These are phyloP conservation scores for Ctenosaura bakeri DNA, from an alignment of 2,797 vertebrate genomes.

Conservation along the genomic window DNA sequence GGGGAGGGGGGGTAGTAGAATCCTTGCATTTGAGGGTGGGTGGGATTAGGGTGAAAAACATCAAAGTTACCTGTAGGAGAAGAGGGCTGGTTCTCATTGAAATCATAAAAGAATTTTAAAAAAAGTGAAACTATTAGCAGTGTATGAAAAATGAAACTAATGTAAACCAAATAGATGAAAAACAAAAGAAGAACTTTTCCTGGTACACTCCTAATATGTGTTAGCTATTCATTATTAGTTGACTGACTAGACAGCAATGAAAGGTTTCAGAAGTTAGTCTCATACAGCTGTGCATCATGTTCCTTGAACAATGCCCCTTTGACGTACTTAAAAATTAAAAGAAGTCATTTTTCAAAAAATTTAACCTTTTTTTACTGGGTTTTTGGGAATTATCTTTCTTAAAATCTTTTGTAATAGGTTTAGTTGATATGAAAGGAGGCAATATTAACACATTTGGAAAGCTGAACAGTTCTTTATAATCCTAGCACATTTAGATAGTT, in stretches of 20 bases:
- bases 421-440: conserved; percentile 24
- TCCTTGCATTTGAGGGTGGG: neutral
- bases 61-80: neutral
- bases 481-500: neutral
- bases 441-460: neutral
- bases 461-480: neutral
- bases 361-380: neutral
- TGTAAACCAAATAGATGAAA: neutral
- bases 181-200: neutral
- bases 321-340: neutral
- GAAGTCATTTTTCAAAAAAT: neutral
- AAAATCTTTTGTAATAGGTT: conserved; percentile 26
- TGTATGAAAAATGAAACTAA: neutral
- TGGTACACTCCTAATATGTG: neutral
- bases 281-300: neutral
- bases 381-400: neutral
- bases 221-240: neutral
- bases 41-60: neutral
- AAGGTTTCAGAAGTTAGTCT: neutral
- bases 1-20: neutral
- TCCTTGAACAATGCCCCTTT: neutral
- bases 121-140: neutral
- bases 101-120: neutral
- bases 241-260: neutral
- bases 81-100: neutral